Conservation (phyloP, 2,888 invertebrate species). For the Pollenia labialis region DNA sequence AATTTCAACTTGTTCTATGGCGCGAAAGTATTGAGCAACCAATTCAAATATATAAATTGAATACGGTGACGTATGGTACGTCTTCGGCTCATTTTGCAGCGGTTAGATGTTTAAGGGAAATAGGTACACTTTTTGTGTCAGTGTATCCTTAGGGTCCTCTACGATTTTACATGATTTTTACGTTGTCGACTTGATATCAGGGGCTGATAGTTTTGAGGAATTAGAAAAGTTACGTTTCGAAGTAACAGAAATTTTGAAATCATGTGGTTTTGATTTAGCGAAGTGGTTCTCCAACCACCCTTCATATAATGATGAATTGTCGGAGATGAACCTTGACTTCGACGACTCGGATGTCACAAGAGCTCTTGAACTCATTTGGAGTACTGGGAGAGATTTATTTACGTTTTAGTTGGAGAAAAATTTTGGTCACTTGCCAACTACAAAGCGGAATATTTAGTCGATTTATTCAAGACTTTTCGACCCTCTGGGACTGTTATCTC, state of each 20-base stretch:
- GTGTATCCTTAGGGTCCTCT: conserved; percentile 11
- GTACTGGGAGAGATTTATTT: neutral
- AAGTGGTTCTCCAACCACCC: conserved; percentile 62
- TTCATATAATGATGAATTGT: neutral
- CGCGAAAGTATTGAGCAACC: conserved; percentile 5
- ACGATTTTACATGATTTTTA: conserved; percentile 48
- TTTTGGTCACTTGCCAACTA: conserved; percentile 39
- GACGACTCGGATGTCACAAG: conserved; percentile 45
- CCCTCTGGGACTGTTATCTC: too few species aligned
- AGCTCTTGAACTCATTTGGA: conserved; percentile 58
- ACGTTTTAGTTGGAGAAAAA: conserved; percentile 32
- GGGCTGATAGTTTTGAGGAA: conserved; percentile 34
- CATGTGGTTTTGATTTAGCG: conserved; percentile 49
- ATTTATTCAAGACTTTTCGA: conserved; percentile 45
- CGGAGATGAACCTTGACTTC: conserved; percentile 39
- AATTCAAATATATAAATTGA: conserved; percentile 45
- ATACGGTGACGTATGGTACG: conserved; percentile 41
- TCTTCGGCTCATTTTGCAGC: conserved; percentile 33
- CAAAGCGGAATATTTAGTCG: conserved; percentile 58
- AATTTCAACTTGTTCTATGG: too few species aligned
- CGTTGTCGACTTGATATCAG: conserved; percentile 64
- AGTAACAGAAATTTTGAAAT: conserved; percentile 42
- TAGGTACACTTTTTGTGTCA: neutral
- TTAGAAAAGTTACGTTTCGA: conserved; percentile 19
- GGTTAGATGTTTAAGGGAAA: conserved; percentile 42